Conservation (phyloP, 2,888 invertebrate genomes). For the Myopa tessellatipennis region DNA sequence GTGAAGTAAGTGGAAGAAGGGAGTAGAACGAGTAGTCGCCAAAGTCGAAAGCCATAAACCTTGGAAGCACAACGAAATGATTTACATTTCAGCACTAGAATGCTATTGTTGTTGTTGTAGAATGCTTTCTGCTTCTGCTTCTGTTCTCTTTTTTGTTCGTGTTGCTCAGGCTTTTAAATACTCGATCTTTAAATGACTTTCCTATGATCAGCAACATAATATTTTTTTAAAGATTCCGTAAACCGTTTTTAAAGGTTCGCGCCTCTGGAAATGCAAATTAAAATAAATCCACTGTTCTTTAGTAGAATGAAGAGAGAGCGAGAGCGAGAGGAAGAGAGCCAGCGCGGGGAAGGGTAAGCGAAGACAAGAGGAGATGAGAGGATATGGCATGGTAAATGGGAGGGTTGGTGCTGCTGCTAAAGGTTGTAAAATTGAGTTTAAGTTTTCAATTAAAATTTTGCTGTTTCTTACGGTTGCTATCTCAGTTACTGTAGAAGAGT, state of each 20-base stretch:
- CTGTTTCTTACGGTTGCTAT: constrained; percentile 12
- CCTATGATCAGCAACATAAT: constrained; percentile 18
- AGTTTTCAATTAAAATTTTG: constrained; percentile 36
- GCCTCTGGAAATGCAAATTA: constrained; percentile 26
- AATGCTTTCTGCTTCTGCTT: not conserved
- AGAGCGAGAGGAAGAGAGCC: not conserved
- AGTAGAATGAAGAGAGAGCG: not conserved
- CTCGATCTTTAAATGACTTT: constrained; percentile 26
- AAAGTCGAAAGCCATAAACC: not conserved
- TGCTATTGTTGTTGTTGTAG: not conserved
- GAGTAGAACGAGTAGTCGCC: constrained; percentile 3
- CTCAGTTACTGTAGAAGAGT: not conserved
- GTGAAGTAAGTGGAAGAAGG: not conserved
- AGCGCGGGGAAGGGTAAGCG: not conserved
- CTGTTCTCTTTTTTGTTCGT: not conserved
- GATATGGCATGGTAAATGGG: not conserved
- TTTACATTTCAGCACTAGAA: constrained; percentile 59
- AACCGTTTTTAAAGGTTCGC: not conserved
- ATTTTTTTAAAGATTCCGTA: not conserved
- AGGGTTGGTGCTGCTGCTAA: not conserved
- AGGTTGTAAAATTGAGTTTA: constrained; percentile 30
- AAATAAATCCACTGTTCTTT: constrained; percentile 33
- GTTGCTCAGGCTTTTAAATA: constrained; percentile 27
- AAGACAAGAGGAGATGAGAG: not conserved
- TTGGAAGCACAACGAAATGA: constrained; percentile 59